These are phyloP conservation scores for Okamejei kenojei DNA, from an alignment of 2,797 vertebrate species.

Conservation along the genomic window DNA sequence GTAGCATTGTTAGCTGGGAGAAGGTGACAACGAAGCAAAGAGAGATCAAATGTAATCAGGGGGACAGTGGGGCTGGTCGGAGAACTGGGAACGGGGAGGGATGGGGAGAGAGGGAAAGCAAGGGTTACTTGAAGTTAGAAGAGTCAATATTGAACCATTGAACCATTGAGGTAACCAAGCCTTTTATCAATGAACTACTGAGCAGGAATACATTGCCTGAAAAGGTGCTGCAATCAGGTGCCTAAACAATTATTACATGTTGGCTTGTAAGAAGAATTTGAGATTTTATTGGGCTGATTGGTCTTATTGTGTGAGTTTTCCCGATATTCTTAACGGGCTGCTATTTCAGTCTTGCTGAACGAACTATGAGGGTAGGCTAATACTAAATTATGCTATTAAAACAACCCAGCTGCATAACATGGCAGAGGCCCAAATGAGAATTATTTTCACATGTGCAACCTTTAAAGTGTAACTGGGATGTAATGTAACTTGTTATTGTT, in stretches of 20 bases:
- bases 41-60: too few relatives aligned
- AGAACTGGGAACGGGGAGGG: too few relatives aligned
- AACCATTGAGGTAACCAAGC: too few relatives aligned
- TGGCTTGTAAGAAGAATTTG: not conserved
- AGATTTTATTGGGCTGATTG: not conserved
- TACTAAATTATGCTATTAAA: conserved; percentile 20
- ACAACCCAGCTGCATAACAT: not conserved
- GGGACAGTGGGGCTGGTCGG: too few relatives aligned
- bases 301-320: not conserved
- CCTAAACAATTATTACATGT: not conserved
- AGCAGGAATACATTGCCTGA: not conserved
- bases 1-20: too few relatives aligned
- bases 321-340: not conserved
- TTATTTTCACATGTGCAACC: conserved; percentile 27
- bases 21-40: too few relatives aligned
- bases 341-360: not conserved
- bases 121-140: too few relatives aligned
- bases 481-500: not conserved
- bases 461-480: not conserved
- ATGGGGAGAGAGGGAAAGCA: too few relatives aligned
- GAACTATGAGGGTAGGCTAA: not conserved
- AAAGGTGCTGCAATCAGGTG: not conserved
- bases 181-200: too few relatives aligned
- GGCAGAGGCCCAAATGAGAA: not conserved
- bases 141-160: too few relatives aligned